Percentiles rank a stretch among this genome's conserved stretches.
Conservation (phyloP, 2,797 vertebrate species). For the Morelia viridis region DNA sequence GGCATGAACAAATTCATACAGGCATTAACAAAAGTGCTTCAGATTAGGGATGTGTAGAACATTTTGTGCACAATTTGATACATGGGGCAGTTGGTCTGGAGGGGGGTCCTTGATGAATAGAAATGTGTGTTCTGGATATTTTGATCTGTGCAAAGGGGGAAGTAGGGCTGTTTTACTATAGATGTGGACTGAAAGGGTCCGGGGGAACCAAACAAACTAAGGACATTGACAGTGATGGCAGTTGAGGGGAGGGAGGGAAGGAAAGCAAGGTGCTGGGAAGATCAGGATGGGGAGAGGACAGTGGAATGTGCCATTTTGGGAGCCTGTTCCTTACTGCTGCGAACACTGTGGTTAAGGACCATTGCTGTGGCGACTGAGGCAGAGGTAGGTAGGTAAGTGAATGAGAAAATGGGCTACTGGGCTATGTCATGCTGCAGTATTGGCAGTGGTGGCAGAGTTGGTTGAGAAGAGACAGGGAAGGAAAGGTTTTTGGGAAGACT, state of each 20-base stretch:
- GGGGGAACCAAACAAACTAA: background rate
- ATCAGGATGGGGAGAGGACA: background rate
- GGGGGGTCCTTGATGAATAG: background rate
- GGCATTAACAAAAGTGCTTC: background rate
- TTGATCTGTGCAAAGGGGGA: background rate
- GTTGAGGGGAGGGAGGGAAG: background rate
- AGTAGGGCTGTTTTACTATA: background rate
- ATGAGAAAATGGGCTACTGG: background rate
- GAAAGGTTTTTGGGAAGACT: background rate
- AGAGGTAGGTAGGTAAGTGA: background rate
- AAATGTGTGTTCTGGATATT: background rate
- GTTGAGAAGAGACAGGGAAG: background rate
- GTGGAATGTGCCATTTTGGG: background rate
- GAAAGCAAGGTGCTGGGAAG: background rate
- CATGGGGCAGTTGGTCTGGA: background rate
- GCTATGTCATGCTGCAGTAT: background rate
- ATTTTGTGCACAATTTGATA: background rate
- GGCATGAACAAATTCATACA: background rate
- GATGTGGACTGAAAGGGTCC: background rate
- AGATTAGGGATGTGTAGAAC: background rate
- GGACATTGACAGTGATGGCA: background rate
- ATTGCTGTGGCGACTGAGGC: background rate
- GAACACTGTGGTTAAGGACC: background rate
- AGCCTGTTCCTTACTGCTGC: background rate
- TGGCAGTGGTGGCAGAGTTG: background rate